Base-by-base conservation (phyloP, 2,888 invertebrate genomes). In the Disparrhopalites patrizii region DNA sequence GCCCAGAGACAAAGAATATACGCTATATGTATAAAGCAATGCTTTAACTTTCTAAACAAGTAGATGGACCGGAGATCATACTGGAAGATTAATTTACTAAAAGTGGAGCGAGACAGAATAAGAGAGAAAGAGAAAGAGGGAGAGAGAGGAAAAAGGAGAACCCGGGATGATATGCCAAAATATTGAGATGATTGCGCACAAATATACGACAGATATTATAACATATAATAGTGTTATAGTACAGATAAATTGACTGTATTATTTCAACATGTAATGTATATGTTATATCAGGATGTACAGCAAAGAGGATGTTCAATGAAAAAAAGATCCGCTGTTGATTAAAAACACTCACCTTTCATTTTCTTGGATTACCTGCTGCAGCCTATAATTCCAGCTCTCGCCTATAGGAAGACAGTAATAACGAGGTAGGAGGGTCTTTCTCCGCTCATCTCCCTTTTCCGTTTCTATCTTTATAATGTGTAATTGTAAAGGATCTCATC, bases 281-380 rank as follows among this genome's bases (percentile, higher is more conserved):
- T n/a, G n/a, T n/a, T n/a, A n/a, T n/a, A n/a, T n/a, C n/a, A n/a
- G n/a, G n/a, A 40, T 40, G 20, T 40, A 40, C 10, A 18, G 40
- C 20, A 28, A 52, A n/a, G 52, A 27, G 13, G 1, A 28, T 10
- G 28, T n/a, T 52, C 13, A 27, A 13, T n/a, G 40, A 56, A 56
- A 56, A 56, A 56, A 30, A 56, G 56, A 56, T 56, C 56, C 56
- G 56, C 56, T 56, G 38, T 15, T 36, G 56, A 56, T 56, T 56
- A 56, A 56, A 52, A 56, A 56, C 56, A 56, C 56, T 56, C 56
- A 23, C 56, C 56, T 56, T 56, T 38, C 56, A 56, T 33, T 38
- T 56, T 56, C 25, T 38, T 27, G 23, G 36, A 36, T 8, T 56
- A 33, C 25, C 56, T 38, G 25, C 56, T 56, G 52, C 27, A 52